Conservation (phyloP, 2,888 invertebrate genomes). For the Megastigmus dorsalis region DNA sequence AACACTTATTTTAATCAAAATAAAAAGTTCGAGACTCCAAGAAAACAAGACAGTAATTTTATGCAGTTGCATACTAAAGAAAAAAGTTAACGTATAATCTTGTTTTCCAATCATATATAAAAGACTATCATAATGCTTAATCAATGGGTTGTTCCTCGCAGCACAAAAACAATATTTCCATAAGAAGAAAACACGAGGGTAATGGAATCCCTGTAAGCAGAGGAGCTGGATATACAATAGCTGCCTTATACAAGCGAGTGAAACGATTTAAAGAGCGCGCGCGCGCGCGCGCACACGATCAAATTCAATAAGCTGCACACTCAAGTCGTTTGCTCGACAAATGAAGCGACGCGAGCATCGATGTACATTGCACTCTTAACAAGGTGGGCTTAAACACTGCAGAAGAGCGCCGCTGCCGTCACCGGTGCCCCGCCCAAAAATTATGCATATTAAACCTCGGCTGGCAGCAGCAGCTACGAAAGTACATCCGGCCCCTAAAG, state of each 20-base stretch:
- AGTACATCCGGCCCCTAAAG: conserved; percentile 42
- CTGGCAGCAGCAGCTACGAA: background rate
- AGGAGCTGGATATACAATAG: background rate
- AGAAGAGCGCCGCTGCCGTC: too few relatives aligned
- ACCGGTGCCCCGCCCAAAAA: conserved; percentile 18
- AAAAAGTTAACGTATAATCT: too few relatives aligned
- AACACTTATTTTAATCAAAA: too few relatives aligned
- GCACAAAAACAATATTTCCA: background rate
- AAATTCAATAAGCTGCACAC: background rate
- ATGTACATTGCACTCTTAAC: background rate
- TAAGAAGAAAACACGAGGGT: background rate
- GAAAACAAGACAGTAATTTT: too few relatives aligned
- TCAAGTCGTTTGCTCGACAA: background rate
- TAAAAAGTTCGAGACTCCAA: too few relatives aligned
- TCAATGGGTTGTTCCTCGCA: too few relatives aligned
- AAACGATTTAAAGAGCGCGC: background rate
- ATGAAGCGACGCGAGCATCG: background rate
- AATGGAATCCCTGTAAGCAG: background rate
- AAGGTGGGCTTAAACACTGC: conserved; percentile 8
- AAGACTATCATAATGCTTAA: too few relatives aligned
- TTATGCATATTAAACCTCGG: conserved; percentile 42
- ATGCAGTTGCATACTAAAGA: too few relatives aligned
- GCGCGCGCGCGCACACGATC: background rate
- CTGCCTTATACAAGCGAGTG: too few relatives aligned
- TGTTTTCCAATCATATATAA: too few relatives aligned